These are phyloP conservation scores for Caenorhabditis angaria DNA, from an alignment of 2,888 invertebrate genomes.

Conservation along the genomic window DNA sequence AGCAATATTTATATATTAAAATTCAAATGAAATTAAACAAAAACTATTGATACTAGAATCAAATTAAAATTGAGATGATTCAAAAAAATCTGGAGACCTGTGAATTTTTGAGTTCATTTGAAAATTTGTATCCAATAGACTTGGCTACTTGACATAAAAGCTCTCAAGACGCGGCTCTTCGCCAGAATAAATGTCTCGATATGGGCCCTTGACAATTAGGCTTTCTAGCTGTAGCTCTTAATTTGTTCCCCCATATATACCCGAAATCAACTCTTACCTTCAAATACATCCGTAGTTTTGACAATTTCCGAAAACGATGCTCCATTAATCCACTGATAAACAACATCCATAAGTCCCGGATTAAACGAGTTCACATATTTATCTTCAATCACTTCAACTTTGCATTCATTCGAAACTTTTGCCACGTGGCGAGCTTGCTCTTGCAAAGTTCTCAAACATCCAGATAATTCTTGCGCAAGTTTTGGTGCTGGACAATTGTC, in stretches of 20 bases:
- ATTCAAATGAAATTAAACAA: constrained; percentile 5
- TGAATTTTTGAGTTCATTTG: background rate
- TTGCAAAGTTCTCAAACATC: constrained; percentile 89
- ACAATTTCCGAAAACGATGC: constrained; percentile 89
- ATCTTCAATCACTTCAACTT: constrained; percentile 72
- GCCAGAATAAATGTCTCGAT: too few species aligned
- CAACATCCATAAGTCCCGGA: constrained; percentile 95
- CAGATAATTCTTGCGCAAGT: constrained; percentile 84
- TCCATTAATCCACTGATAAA: constrained; percentile 94
- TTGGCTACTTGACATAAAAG: background rate
- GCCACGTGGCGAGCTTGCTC: constrained; percentile 92
- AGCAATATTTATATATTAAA: too few species aligned
- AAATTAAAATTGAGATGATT: background rate
- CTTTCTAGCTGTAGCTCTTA: background rate
- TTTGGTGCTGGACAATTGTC: constrained; percentile 83
- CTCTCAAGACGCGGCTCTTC: too few species aligned
- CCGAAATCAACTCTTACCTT: constrained; percentile 78
- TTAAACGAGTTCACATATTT: constrained; percentile 84
- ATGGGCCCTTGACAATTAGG: too few species aligned
- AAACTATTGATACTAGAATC: background rate
- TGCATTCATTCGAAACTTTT: constrained; percentile 80
- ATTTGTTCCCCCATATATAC: background rate
- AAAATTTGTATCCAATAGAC: background rate
- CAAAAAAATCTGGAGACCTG: background rate
- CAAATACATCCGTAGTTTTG: constrained; percentile 95